A percentile compares a stretch with the other conserved stretches of the same genome.
These are phyloP conservation scores for Sciurus vulgaris DNA, from an alignment of 2,797 vertebrate species.

Conservation along the genomic window DNA sequence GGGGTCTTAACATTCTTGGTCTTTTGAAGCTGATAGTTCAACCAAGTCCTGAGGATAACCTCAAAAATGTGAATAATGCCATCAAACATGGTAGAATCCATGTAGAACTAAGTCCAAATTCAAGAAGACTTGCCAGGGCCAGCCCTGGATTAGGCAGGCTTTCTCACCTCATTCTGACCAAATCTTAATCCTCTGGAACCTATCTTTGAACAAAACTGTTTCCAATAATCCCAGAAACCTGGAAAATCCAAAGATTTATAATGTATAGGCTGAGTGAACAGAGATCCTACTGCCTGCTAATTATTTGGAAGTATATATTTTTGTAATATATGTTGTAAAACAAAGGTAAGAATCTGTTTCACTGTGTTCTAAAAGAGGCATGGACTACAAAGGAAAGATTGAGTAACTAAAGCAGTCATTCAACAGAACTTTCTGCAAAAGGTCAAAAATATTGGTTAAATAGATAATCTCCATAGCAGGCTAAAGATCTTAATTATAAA, in stretches of 20 bases:
- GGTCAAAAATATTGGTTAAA: not conserved
- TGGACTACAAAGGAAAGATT: too few relatives aligned
- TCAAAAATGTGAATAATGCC: not conserved
- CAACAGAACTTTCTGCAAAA: not conserved
- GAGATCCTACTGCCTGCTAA: not conserved
- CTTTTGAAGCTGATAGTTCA: not conserved
- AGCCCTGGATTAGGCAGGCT: not conserved
- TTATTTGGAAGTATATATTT: not conserved
- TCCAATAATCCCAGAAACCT: not conserved
- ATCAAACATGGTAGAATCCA: not conserved
- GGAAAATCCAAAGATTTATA: not conserved
- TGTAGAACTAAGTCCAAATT: not conserved
- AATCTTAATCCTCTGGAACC: not conserved
- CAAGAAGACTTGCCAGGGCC: not conserved
- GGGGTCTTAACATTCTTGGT: not conserved
- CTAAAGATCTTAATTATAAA: conserved; percentile 19
- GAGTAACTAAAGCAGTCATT: too few relatives aligned
- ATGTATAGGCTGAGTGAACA: not conserved
- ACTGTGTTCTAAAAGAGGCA: too few relatives aligned
- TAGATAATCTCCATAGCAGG: not conserved
- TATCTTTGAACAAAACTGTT: not conserved
- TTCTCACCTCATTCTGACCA: not conserved
- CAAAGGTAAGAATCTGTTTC: not conserved
- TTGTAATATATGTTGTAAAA: not conserved
- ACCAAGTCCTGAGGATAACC: not conserved